Evolutionary conservation across 2,113 vertebrate genomes (phyloP), one percentile per base, ranked within the genome.

Genomic region (Sylvilagus bachmani): DNA sequence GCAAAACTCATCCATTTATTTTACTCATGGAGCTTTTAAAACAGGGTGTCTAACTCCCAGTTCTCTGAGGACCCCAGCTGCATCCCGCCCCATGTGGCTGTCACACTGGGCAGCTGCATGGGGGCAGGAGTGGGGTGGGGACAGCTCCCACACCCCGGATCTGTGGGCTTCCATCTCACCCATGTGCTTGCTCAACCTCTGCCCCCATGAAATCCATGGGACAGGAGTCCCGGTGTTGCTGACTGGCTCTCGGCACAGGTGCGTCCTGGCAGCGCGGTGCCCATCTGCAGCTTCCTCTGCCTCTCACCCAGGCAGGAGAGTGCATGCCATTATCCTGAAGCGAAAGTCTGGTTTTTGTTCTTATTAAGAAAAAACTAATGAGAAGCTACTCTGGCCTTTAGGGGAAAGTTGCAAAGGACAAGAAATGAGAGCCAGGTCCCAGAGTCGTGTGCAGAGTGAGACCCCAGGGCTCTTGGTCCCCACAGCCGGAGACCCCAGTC

Each of bases 401-500:
- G 36, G 66, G 73, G 70, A 61, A 92, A 53, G 27, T 2, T 1
- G n/a, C 51, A 77, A 31, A 69, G 22, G 38, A 75, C 10, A 31
- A 51, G 12, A 92, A 16, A 62, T 19, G 27, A 75, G 10, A 78
- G 49, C 44, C 24, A 86, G 31, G 16, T 81, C 31, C 87, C 62
- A 13, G 5, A 1, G 29, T 36, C 10, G 29, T n/a, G 69, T 61
- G 33, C 11, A 19, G 22, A 77, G 36, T 31, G 31, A 49, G 33
- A 38, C 12, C 70, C 27, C 9, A 4, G 4, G 12, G 1, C 10
- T 44, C 61, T 64, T 29, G 19, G 36, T 2, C 36, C 77, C 24
- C 2, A 10, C 7, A n/a, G 6, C 29, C 31, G 2, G 33, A n/a
- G 10, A 0, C 49, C 22, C 62, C 1, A 22, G n/a, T 2, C 10